Evolutionary conservation across 2,113 vertebrate genomes (phyloP).

Genomic region (Etheostoma cragini): DNA sequence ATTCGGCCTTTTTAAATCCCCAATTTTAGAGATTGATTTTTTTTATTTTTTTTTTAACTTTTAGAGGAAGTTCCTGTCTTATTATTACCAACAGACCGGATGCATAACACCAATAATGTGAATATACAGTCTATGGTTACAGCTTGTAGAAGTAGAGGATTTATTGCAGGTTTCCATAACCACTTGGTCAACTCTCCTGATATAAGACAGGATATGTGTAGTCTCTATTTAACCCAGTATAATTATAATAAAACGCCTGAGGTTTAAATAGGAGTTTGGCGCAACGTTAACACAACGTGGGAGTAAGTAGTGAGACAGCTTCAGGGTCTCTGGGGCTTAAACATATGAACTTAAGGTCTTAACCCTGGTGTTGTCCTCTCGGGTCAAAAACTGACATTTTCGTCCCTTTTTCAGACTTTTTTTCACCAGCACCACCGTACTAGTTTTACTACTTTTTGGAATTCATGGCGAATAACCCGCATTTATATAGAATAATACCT

Average conservation of each 20-base stretch:
- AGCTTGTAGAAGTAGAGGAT: background rate
- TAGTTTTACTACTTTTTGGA: no score
- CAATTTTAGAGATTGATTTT: accelerated
- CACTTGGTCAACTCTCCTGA: background rate
- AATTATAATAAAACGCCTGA: background rate
- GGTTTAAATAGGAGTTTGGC: background rate
- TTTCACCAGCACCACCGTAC: no score
- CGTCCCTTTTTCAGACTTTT: no score
- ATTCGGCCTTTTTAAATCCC: background rate
- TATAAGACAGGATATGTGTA: background rate
- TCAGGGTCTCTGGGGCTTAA: background rate
- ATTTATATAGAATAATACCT: no score
- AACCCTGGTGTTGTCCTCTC: no score
- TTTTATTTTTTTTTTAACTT: no score
- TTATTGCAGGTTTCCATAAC: background rate
- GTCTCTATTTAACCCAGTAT: background rate
- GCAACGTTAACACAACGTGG: no score
- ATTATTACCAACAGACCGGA: no score
- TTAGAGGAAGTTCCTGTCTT: background rate
- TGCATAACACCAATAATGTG: background rate
- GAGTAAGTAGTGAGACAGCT: background rate
- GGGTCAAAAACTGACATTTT: no score
- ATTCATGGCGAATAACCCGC: no score
- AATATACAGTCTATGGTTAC: no score
- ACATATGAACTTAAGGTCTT: background rate